Evolutionary conservation across 2,888 invertebrate species (phyloP).

Genomic region (Chrysina gloriosa): DNA sequence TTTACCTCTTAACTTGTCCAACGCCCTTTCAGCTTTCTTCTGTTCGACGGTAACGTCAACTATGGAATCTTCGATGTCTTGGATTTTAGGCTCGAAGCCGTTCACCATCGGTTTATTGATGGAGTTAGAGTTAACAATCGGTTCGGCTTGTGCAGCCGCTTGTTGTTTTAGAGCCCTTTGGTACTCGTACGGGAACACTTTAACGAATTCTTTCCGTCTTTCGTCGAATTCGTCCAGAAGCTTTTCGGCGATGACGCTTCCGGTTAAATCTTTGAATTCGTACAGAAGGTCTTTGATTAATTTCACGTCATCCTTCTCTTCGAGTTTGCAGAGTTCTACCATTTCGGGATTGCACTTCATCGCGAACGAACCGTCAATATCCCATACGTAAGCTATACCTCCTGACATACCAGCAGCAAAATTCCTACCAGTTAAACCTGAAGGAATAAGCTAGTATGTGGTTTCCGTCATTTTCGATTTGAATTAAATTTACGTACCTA

Average conservation of each 20-base stretch:
- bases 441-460: slow-evolving; percentile 9
- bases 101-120: slow-evolving; percentile 50
- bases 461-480: background rate
- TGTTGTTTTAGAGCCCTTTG: slow-evolving; percentile 85
- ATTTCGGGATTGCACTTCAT: slow-evolving; percentile 94
- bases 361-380: slow-evolving; percentile 85
- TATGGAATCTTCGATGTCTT: slow-evolving; percentile 91
- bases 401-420: slow-evolving; percentile 99
- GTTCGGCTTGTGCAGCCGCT: slow-evolving; percentile 65
- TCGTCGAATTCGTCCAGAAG: slow-evolving; percentile 83
- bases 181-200: slow-evolving; percentile 97
- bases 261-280: slow-evolving; percentile 91
- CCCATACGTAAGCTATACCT: slow-evolving; percentile 92
- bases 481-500: slow-evolving; percentile 63
- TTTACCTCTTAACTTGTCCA: slow-evolving; percentile 79
- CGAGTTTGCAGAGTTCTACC: slow-evolving; percentile 90
- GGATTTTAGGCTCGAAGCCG: slow-evolving; percentile 61
- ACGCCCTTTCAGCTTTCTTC: slow-evolving; percentile 82
- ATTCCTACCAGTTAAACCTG: slow-evolving; percentile 93
- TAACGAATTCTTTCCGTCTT: slow-evolving; percentile 84
- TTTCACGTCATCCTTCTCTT: slow-evolving; percentile 80
- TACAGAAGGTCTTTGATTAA: slow-evolving; percentile 80
- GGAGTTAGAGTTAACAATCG: slow-evolving; percentile 42
- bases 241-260: slow-evolving; percentile 79
- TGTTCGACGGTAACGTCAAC: slow-evolving; percentile 81